Evolutionary conservation across 2,888 invertebrate species (phyloP).

Genomic region (Drosophila quinaria): DNA sequence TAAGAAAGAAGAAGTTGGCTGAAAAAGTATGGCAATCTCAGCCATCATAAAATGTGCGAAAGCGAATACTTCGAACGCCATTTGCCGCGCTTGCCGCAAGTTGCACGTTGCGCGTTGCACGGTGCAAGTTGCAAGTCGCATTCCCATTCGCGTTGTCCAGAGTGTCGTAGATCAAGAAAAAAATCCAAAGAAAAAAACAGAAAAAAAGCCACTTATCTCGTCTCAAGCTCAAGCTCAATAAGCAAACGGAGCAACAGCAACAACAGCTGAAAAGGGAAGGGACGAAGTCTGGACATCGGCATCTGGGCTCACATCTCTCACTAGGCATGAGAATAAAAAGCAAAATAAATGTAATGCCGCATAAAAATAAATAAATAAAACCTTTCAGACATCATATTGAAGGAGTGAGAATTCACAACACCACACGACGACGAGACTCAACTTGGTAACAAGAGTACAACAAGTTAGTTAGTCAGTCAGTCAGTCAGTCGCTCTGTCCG

Average conservation of each 20-base stretch:
- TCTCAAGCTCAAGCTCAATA: constrained; percentile 59
- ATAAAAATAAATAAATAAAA: constrained; percentile 74
- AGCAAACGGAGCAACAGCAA: constrained; percentile 43
- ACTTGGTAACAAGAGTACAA: constrained; percentile 24
- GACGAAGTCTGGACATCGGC: constrained; percentile 33
- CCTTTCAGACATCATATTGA: constrained; percentile 46
- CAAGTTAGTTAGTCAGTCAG: neutral
- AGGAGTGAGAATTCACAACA: constrained; percentile 16
- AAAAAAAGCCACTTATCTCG: constrained; percentile 73
- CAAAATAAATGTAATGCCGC: constrained; percentile 75
- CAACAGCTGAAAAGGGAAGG: constrained; percentile 1
- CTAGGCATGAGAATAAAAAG: constrained; percentile 68
- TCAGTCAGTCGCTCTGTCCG: constrained; percentile 16
- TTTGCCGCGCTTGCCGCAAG: constrained; percentile 44
- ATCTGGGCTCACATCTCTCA: constrained; percentile 43
- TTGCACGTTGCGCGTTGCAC: neutral
- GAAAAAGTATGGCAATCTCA: constrained; percentile 76
- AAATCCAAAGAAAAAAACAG: constrained; percentile 9
- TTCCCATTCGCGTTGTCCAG: constrained; percentile 29
- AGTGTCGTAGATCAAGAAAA: constrained; percentile 71
- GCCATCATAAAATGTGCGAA: constrained; percentile 80
- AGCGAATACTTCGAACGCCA: constrained; percentile 60
- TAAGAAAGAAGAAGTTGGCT: constrained; percentile 21
- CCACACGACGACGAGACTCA: neutral
- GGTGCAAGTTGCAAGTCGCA: constrained; percentile 13